Evolutionary conservation across 1,140 invertebrate species (phyloP).

Genomic region (Ectropis grisescens): DNA sequence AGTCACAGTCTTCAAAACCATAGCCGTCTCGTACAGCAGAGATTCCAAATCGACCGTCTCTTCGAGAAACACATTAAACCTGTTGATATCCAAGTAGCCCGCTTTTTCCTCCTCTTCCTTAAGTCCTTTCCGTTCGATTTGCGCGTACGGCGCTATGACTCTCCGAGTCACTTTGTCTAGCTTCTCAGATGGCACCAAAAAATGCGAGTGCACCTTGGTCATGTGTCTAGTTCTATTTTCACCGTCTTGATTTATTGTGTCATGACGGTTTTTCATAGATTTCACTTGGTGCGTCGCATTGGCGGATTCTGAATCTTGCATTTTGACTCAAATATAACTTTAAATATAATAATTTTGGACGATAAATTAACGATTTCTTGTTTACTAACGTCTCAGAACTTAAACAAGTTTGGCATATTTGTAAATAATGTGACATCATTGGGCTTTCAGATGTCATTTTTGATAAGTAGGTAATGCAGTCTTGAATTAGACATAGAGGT

Average conservation of each 20-base stretch:
- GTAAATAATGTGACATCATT: too few relatives aligned
- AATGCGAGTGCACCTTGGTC: conserved; percentile 43
- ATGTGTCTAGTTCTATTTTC: conserved; percentile 13
- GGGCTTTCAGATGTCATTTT: too few relatives aligned
- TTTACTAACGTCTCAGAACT: too few relatives aligned
- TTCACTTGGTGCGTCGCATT: too few relatives aligned
- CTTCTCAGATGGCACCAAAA: conserved; percentile 49
- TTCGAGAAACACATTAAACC: conserved; percentile 60
- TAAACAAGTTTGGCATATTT: too few relatives aligned
- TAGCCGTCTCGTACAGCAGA: conserved; percentile 68
- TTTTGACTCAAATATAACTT: too few relatives aligned
- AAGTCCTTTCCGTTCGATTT: conserved; percentile 54
- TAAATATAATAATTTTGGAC: too few relatives aligned
- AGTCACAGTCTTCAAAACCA: conserved; percentile 66
- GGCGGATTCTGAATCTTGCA: conserved; percentile 23
- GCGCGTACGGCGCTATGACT: conserved; percentile 70
- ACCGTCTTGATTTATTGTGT: conserved; percentile 26
- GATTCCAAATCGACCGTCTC: conserved; percentile 67
- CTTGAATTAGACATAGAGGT: too few relatives aligned
- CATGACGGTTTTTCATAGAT: conserved; percentile 35
- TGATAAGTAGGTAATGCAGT: too few relatives aligned
- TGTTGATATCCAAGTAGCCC: conserved; percentile 45
- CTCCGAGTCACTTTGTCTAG: conserved; percentile 61
- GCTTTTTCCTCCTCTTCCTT: conserved; percentile 38
- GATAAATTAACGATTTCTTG: too few relatives aligned